phyloP scores from a whole-genome alignment of 2,113 vertebrate species.

The Elanoides forficatus region DNA sequence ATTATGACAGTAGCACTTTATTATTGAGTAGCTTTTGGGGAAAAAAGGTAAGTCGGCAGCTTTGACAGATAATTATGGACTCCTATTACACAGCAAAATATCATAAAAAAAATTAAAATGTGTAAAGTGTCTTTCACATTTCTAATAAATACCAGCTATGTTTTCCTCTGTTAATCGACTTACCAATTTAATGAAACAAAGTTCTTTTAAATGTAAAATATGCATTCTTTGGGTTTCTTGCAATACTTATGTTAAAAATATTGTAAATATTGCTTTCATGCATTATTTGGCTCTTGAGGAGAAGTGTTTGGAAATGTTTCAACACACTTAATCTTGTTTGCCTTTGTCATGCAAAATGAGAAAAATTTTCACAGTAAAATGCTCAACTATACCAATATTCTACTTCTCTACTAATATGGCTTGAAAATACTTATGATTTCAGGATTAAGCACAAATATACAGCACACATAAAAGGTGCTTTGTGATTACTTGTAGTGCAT shows the following conservation, averaged over 20 bases:
- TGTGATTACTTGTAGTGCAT: neutral
- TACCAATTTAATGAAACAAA: neutral
- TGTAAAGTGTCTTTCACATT: slow-evolving; percentile 25
- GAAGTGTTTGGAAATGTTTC: neutral
- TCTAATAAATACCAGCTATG: neutral
- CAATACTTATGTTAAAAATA: neutral
- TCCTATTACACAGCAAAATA: slow-evolving; percentile 29
- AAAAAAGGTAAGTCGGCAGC: neutral
- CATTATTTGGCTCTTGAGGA: neutral
- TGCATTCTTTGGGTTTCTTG: neutral
- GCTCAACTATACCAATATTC: neutral
- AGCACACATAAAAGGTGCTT: neutral
- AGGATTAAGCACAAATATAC: neutral
- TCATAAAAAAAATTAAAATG: slow-evolving; percentile 45
- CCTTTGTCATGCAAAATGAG: neutral
- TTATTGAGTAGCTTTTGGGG: slow-evolving; percentile 16
- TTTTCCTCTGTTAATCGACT: neutral
- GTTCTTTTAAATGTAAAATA: neutral
- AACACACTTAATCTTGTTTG: neutral
- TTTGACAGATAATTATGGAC: slow-evolving; percentile 57
- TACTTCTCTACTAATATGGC: neutral
- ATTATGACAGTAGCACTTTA: neutral
- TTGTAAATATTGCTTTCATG: neutral
- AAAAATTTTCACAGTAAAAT: neutral
- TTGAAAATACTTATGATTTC: neutral